Conservation (phyloP, 2,113 vertebrate genomes). For the Progne subis region DNA sequence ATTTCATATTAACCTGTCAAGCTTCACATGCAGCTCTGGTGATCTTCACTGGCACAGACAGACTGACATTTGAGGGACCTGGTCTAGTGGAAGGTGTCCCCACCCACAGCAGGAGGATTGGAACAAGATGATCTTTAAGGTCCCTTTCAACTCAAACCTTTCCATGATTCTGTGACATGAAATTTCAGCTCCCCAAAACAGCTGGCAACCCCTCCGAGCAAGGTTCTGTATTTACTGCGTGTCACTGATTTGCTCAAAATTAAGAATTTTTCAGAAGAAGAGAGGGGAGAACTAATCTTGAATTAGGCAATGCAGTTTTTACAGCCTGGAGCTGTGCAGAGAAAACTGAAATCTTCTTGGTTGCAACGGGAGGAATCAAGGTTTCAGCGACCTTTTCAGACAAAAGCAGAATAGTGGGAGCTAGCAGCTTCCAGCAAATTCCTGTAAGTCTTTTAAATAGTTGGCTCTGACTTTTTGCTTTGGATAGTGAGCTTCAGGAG, state of each 20-base stretch:
- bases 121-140: not conserved
- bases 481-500: not conserved
- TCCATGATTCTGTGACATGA: not conserved
- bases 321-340: not conserved
- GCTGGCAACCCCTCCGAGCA: rapidly evolving
- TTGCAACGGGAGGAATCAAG: not conserved
- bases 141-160: not conserved
- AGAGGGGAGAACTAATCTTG: not conserved
- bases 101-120: not conserved
- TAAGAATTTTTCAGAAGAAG: not conserved
- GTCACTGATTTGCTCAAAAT: not conserved
- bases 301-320: not conserved
- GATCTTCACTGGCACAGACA: not conserved
- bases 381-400: not conserved
- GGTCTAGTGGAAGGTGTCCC: not conserved
- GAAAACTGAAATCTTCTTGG: not conserved
- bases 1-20: not conserved
- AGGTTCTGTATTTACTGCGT: not conserved
- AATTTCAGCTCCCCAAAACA: not conserved
- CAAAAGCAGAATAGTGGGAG: not conserved
- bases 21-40: not conserved
- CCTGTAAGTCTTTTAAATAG: not conserved
- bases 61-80: not conserved
- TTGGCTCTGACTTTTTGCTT: not conserved
- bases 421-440: not conserved